A percentile compares a stretch with the other conserved stretches of the same genome.
Conservation (phyloP, 2,888 invertebrate species). For the Thumatha senex region DNA sequence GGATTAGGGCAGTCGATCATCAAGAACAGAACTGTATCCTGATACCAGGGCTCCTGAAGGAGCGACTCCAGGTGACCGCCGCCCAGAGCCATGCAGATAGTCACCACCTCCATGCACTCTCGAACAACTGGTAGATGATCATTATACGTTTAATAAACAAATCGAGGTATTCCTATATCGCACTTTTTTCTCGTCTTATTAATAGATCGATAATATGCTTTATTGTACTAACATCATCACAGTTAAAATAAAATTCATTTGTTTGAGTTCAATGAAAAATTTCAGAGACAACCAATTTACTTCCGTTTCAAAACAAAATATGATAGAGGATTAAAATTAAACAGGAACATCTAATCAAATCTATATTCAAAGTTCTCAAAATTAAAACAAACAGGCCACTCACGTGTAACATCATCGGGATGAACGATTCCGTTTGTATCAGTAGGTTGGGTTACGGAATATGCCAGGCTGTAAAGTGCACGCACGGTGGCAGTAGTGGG, state of each 20-base stretch:
- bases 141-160: background rate
- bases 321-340: too few species aligned
- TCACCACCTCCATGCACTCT: conserved; percentile 96
- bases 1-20: conserved; percentile 92
- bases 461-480: conserved; percentile 70
- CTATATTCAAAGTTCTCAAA: too few species aligned
- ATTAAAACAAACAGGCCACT: conserved; percentile 22
- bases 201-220: too few species aligned
- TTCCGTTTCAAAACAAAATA: too few species aligned
- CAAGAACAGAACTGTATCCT: conserved; percentile 94
- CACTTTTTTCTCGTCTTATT: too few species aligned
- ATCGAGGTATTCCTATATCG: too few species aligned
- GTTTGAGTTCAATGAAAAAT: too few species aligned
- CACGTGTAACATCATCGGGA: conserved; percentile 86
- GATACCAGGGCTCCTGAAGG: conserved; percentile 93
- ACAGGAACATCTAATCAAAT: too few species aligned
- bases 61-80: conserved; percentile 93
- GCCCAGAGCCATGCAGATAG: conserved; percentile 94
- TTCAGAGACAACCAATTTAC: too few species aligned
- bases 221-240: too few species aligned
- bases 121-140: conserved; percentile 86
- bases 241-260: too few species aligned
- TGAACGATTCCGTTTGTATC: conserved; percentile 77
- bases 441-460: conserved; percentile 64
- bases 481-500: conserved; percentile 73